phyloP scores from a whole-genome alignment of 1,140 invertebrate species.

The Drosophila sulfurigaster region DNA sequence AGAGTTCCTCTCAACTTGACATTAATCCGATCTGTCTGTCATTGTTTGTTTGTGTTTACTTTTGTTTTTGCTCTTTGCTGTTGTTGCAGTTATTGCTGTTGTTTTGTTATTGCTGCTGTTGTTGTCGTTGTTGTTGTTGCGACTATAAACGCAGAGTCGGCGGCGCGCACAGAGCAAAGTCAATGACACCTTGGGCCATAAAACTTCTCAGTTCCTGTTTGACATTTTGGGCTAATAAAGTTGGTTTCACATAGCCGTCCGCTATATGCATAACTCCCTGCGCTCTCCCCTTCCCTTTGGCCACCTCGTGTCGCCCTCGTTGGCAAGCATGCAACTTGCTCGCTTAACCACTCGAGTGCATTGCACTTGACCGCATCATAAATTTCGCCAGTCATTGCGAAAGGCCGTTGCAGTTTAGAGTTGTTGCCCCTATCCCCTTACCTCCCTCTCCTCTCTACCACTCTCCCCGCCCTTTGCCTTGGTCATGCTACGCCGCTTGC shows the following conservation, averaged over 20 bases:
- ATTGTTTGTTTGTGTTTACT: conserved; percentile 8
- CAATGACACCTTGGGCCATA: conserved; percentile 45
- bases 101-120: conserved; percentile 1
- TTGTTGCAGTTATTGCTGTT: conserved; percentile 14
- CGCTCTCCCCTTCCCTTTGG: background rate
- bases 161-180: conserved; percentile 10
- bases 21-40: conserved; percentile 33
- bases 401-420: conserved; percentile 52
- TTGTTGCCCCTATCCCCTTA: background rate
- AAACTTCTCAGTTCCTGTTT: conserved; percentile 46
- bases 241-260: conserved; percentile 18
- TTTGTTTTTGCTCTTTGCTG: conserved; percentile 16
- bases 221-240: conserved; percentile 45
- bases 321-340: background rate
- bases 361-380: conserved; percentile 71
- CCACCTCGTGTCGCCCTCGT: background rate
- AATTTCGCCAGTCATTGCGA: conserved; percentile 53
- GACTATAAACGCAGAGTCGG: conserved; percentile 3
- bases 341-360: conserved; percentile 39
- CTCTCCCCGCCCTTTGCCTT: too few species aligned
- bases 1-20: conserved; percentile 33
- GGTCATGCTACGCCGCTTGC: background rate
- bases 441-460: background rate
- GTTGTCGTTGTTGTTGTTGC: conserved; percentile 19
- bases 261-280: background rate